Evolutionary conservation across 1,140 invertebrate genomes (phyloP).

Genomic region (Apis laboriosa): DNA sequence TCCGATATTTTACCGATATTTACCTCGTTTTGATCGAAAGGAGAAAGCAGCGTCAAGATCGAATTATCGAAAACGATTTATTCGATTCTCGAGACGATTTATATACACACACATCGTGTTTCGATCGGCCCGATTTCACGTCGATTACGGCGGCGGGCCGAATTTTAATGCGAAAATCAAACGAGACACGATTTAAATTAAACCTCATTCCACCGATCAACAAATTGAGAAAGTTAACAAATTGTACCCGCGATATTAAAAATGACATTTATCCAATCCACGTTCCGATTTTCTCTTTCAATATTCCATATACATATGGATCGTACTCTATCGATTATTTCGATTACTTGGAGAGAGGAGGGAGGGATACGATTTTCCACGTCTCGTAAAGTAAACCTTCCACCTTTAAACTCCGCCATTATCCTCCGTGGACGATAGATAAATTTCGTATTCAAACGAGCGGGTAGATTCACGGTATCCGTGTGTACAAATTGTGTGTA

Average conservation of each 20-base stretch:
- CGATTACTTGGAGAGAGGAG: neutral
- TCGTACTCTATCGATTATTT: neutral
- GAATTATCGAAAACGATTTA: neutral
- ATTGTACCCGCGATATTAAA: neutral
- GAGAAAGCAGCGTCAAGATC: neutral
- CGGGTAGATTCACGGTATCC: slow-evolving; percentile 11
- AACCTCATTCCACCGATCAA: too few relatives aligned
- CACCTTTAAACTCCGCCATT: slow-evolving; percentile 1
- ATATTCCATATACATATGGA: neutral
- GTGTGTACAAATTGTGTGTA: slow-evolving; percentile 51
- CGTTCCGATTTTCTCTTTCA: neutral
- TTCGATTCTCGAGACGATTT: neutral
- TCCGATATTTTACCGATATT: neutral
- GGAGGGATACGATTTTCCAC: neutral
- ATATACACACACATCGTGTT: too few relatives aligned
- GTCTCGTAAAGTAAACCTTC: neutral
- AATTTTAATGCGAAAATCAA: neutral
- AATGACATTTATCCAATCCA: neutral
- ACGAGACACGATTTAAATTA: neutral
- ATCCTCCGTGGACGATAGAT: slow-evolving; percentile 2
- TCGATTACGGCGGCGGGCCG: neutral
- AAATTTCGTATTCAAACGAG: slow-evolving; percentile 41
- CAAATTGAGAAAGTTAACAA: neutral
- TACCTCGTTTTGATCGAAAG: neutral
- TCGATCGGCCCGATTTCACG: neutral